Conservation (phyloP, 2,888 invertebrate genomes). For the Neuroscelio doddi region DNA sequence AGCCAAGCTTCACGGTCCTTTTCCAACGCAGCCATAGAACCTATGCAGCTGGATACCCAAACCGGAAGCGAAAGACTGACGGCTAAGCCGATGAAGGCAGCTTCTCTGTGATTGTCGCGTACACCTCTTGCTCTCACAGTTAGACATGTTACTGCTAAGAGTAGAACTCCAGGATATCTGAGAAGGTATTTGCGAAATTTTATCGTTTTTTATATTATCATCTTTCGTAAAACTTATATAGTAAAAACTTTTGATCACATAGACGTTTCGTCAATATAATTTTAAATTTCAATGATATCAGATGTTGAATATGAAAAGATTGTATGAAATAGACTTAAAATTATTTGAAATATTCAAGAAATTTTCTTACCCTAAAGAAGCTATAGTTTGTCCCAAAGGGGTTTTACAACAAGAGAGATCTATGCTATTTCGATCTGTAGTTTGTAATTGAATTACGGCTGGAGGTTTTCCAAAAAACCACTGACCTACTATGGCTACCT, state of each 20-base stretch:
- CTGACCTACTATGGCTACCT: slow-evolving; percentile 88
- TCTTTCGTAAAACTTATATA: too few relatives aligned
- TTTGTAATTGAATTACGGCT: slow-evolving; percentile 64
- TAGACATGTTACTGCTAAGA: slow-evolving; percentile 87
- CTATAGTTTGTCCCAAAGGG: slow-evolving; percentile 67
- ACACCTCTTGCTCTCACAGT: slow-evolving; percentile 90
- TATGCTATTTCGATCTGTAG: slow-evolving; percentile 24
- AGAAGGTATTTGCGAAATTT: too few relatives aligned
- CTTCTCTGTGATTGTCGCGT: slow-evolving; percentile 94
- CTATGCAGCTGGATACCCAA: slow-evolving; percentile 87
- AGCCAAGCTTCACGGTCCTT: slow-evolving; percentile 89
- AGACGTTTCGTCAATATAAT: too few relatives aligned
- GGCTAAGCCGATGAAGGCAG: slow-evolving; percentile 92
- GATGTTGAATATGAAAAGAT: too few relatives aligned
- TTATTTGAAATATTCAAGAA: slow-evolving; percentile 17
- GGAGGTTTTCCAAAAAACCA: slow-evolving; percentile 90
- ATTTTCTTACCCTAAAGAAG: slow-evolving; percentile 64
- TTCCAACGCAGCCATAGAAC: slow-evolving; percentile 74
- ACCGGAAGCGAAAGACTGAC: slow-evolving; percentile 90
- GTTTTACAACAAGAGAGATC: slow-evolving; percentile 61
- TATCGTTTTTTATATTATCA: too few relatives aligned
- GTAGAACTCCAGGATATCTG: slow-evolving; percentile 84
- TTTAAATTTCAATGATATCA: too few relatives aligned
- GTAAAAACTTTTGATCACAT: too few relatives aligned
- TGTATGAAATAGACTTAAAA: too few relatives aligned